Percentiles rank a stretch among this genome's conserved stretches.
Evolutionary conservation across 2,888 invertebrate genomes (phyloP).

Genomic region (Epirrhoe tristata): DNA sequence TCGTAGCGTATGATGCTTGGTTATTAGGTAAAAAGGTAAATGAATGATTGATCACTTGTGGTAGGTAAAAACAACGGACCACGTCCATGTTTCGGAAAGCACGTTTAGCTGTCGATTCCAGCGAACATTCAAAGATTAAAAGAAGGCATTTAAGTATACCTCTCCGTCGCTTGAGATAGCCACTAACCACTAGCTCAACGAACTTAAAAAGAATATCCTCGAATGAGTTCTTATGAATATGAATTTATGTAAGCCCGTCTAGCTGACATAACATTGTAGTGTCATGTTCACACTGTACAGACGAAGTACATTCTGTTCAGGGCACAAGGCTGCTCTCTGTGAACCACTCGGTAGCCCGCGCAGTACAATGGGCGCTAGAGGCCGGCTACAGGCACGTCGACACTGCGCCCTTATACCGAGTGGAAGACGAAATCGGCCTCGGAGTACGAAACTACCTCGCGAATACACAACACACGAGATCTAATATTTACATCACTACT

Average conservation of each 20-base stretch:
- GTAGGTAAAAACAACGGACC: too few species aligned
- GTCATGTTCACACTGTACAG: constrained; percentile 36
- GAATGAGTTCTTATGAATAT: too few species aligned
- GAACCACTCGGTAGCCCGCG: constrained; percentile 84
- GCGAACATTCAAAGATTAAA: too few species aligned
- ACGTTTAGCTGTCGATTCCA: too few species aligned
- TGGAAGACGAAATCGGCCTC: constrained; percentile 90
- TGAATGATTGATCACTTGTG: too few species aligned
- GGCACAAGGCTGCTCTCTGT: constrained; percentile 70
- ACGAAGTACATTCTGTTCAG: constrained; percentile 47
- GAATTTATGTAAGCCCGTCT: neutral
- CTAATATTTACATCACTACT: constrained; percentile 92
- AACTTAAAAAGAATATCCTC: too few species aligned
- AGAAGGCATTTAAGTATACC: too few species aligned
- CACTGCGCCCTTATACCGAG: constrained; percentile 91
- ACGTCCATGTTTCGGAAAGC: too few species aligned
- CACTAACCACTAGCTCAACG: too few species aligned
- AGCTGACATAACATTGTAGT: constrained; percentile 18
- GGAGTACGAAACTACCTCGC: constrained; percentile 88
- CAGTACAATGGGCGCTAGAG: constrained; percentile 89
- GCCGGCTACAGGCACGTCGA: constrained; percentile 93
- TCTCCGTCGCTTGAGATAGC: too few species aligned
- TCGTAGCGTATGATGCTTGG: too few species aligned
- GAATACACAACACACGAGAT: constrained; percentile 86
- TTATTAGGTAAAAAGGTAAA: too few species aligned